Base-by-base conservation (phyloP, 2,888 invertebrate species). In the Pollenia griseotomentosa region DNA sequence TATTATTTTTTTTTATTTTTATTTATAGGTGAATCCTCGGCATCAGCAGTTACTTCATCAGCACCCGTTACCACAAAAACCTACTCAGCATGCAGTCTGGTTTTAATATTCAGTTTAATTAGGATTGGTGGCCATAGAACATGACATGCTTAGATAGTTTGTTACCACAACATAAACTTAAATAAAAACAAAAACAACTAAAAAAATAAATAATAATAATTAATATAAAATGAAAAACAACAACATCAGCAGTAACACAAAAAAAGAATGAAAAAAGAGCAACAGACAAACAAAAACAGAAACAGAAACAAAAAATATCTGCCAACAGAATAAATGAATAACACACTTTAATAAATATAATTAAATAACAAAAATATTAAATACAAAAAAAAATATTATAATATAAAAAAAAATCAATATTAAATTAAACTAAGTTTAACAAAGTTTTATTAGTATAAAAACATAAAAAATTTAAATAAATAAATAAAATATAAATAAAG, bases 1-100 rank as follows among this genome's bases (percentile, higher is more conserved):
- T 11, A 11, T 59, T 23, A 2, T 23, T 23, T 23, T 57, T 61
- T 14, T 55, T 42, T 77, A 57, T 33, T 33, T 70, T 12, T n/a
- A 23, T 46, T 75, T 75, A 23, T 89, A 93, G 93, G 93, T 83
- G 93, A 93, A 91, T 93, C 93, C 66, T 93, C 93, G 75, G 93
- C 93, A 75, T 93, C 93, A 68, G 93, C 93, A 80, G 93, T 93
- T 19, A 93, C 93, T 87, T 93, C 93, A 89, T 91, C 93, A 87
- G 92, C 93, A 82, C 90, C 93, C 63, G 90, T 90, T 80, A 91
- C 91, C 84, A 84, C 87, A 63, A 91, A 90, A 85, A 91, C 92
- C 23, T 92, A 92, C 85, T 90, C 91, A 44, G 89, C 91, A 75
- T 90, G 91, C 88, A 89, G 91, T 71, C 86, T 92, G 88, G 91